Evolutionary conservation across 2,888 invertebrate genomes (phyloP), one percentile per base, ranked within the genome.

Genomic region (Drosophila basisetae): DNA sequence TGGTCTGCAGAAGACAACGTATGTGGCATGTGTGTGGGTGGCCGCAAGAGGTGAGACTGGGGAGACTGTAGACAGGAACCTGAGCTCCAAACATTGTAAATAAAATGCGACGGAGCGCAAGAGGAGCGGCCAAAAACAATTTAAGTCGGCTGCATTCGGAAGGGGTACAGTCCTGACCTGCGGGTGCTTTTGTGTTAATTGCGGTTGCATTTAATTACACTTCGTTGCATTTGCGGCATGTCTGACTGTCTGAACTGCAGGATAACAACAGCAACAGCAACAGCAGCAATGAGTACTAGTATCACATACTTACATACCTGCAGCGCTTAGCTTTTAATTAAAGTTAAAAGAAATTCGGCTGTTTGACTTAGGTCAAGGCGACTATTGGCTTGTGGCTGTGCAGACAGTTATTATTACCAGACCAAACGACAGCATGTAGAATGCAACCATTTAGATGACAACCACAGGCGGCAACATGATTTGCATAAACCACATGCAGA

Each of bases 171-270:
- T 80, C 7, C 43, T 33, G 41, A 77, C 80, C 90, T 87, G 82
- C 81, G 91, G 84, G 81, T 81, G 83, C 85, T 87, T 89, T 87
- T 89, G 87, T 89, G 89, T 89, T 88, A 88, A 88, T 88, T 88
- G 88, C 89, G 91, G 89, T 87, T 83, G 91, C 89, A 90, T 88
- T 90, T 89, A 83, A 90, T 88, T 88, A 86, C 85, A 89, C 85
- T 84, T 76, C 69, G 90, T 76, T 88, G 85, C 85, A 86, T 78
- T 85, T 74, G 67, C 70, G 37, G 62, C 62, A 62, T 76, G 68
- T 66, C 73, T 43, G 67, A 41, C 58, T 50, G 63, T 58, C 68
- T 47, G 59, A 16, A 39, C 73, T 66, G 39, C 25, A 25, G 13
- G 4, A n/a, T 11, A 5, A n/a, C 50, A 16, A 43, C 7, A 25